Percentiles rank a stretch among this genome's conserved stretches.
Conservation (phyloP, 2,797 vertebrate species). For the Melanotaenia boesemani region DNA sequence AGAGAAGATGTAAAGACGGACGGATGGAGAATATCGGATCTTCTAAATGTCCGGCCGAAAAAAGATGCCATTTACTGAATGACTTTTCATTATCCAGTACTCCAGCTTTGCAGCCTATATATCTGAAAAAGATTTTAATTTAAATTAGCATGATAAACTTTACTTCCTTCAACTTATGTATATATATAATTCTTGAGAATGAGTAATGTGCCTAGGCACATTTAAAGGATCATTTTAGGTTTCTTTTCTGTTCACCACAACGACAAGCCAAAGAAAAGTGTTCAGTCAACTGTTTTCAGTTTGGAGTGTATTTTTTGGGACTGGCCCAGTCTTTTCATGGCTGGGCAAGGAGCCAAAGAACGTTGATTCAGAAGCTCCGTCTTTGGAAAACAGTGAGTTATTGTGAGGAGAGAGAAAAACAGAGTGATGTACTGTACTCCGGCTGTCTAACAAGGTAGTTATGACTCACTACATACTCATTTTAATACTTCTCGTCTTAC, state of each 20-base stretch:
- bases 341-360: conserved; percentile 42
- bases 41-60: conserved; percentile 2
- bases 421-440: conserved; percentile 52
- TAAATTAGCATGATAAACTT: conserved; percentile 45
- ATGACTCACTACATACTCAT: conserved; percentile 51
- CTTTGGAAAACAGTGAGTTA: conserved; percentile 59
- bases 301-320: conserved; percentile 57
- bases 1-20: no score
- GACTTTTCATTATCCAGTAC: neutral
- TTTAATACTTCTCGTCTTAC: conserved; percentile 41
- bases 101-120: conserved; percentile 7
- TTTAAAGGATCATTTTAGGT: conserved; percentile 59
- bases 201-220: conserved; percentile 53
- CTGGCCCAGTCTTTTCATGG: conserved; percentile 51
- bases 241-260: conserved; percentile 60
- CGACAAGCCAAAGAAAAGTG: conserved; percentile 62
- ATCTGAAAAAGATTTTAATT: conserved; percentile 28
- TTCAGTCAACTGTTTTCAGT: conserved; percentile 47
- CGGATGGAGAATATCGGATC: neutral
- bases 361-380: conserved; percentile 55
- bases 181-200: conserved; percentile 39
- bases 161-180: conserved; percentile 13
- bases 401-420: conserved; percentile 55
- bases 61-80: neutral
- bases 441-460: conserved; percentile 46